Base-by-base conservation (phyloP, 2,888 invertebrate species). In the Meliscaeva auricollis region DNA sequence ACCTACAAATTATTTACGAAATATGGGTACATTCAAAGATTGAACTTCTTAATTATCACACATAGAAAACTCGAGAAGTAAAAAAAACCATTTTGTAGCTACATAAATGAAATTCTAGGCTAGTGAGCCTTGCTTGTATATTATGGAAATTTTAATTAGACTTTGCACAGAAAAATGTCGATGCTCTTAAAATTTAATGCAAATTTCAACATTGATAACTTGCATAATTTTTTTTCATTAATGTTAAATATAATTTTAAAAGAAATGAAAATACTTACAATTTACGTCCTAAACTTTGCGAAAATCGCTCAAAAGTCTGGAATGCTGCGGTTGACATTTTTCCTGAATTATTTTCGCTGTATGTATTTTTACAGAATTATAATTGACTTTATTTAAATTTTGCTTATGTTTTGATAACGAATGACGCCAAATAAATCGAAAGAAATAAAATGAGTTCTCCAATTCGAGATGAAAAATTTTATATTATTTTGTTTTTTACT, bases 261-360 rank as follows among this genome's bases (percentile, higher is more conserved):
- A 32, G 9, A 41, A 41, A 73, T 64, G 38, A 30, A 66, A 73
- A 26, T 88, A 90, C 92, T 91, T 79, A 92, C 92, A 91, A 91
- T 87, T 91, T 91, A 38, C 90, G 88, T 79, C 89, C 88, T 7
- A 92, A 78, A 62, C 90, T 90, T 62, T 88, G 83, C 17, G 90
- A 75, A 84, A 92, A 91, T 58, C 88, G 89, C 78, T 90, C 89
- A 77, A 91, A 90, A 79, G 90, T 89, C 66, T 89, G 88, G 7
- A 88, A 69, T 78, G 85, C 56, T 78, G 85, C 56, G 50, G 74
- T 68, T 66, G 88, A 87, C 87, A 87, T 87, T 76, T 87, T 84
- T 48, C 46, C 35, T 74, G 68, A 52, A 54, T 68, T 68, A 30
- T 84, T 62, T 72, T 80, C 30, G 35, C 50, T 68, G 66, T 70